Percentiles rank a stretch among this genome's conserved stretches.
phyloP scores from a whole-genome alignment of 2,888 invertebrate species.

The Tetanocera ferruginea region DNA sequence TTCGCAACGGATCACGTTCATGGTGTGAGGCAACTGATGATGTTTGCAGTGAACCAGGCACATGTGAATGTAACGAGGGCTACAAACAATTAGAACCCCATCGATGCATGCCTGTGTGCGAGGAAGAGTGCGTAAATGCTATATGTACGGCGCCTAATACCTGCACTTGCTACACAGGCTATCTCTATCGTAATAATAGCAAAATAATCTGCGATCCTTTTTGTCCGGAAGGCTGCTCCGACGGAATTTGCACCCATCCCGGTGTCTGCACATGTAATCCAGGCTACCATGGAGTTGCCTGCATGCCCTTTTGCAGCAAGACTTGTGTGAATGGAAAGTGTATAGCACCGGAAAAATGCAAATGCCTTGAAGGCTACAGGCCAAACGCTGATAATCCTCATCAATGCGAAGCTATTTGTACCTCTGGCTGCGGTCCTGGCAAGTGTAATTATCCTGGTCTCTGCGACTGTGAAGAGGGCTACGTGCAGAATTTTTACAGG shows the following conservation, averaged over 20 bases:
- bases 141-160: slow-evolving; percentile 66
- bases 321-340: slow-evolving; percentile 63
- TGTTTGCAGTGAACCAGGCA: slow-evolving; percentile 63
- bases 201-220: slow-evolving; percentile 60
- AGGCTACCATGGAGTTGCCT: slow-evolving; percentile 61
- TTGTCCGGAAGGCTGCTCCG: slow-evolving; percentile 60
- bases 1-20: slow-evolving; percentile 57
- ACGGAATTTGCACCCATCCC: slow-evolving; percentile 69
- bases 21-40: slow-evolving; percentile 69
- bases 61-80: slow-evolving; percentile 63
- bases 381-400: slow-evolving; percentile 50
- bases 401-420: slow-evolving; percentile 62
- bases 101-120: slow-evolving; percentile 60
- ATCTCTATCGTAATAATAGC: slow-evolving; percentile 58
- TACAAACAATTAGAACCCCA: slow-evolving; percentile 58
- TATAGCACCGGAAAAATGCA: slow-evolving; percentile 69
- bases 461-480: slow-evolving; percentile 64
- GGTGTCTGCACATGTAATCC: slow-evolving; percentile 65
- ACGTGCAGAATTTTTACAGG: slow-evolving; percentile 58
- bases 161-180: slow-evolving; percentile 64
- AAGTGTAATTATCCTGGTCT: slow-evolving; percentile 63
- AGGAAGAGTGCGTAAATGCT: slow-evolving; percentile 61
- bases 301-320: slow-evolving; percentile 60
- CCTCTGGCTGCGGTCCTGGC: slow-evolving; percentile 60
- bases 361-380: slow-evolving; percentile 69